Conservation (phyloP, 2,113 vertebrate species). For the Microtus montanus region DNA sequence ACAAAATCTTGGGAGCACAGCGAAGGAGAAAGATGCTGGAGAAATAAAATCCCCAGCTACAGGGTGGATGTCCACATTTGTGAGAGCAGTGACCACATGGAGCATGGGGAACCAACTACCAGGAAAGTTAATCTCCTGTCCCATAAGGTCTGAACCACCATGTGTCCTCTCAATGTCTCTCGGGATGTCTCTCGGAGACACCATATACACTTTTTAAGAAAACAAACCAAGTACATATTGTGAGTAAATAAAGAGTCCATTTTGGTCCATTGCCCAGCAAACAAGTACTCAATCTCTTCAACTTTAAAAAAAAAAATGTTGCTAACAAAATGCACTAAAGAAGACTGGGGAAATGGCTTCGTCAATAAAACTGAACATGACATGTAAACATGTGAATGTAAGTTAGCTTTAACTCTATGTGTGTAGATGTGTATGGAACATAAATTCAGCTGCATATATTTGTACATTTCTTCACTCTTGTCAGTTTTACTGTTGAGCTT, state of each 20-base stretch:
- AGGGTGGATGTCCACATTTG: neutral
- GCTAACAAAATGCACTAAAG: neutral
- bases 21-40: neutral
- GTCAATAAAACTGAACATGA: neutral
- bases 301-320: slow-evolving; percentile 22
- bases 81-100: neutral
- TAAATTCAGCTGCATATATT: too few species aligned
- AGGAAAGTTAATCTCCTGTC: neutral
- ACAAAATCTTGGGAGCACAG: neutral
- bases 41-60: neutral
- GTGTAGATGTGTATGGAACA: too few species aligned
- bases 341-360: neutral
- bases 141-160: rapidly evolving
- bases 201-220: neutral
- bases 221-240: slow-evolving; percentile 42
- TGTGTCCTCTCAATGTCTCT: neutral
- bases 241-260: slow-evolving; percentile 35
- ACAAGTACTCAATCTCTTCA: neutral
- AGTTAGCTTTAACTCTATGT: too few species aligned
- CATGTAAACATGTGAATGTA: neutral
- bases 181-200: neutral
- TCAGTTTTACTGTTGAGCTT: too few species aligned
- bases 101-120: neutral
- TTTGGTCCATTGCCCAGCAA: slow-evolving; percentile 38
- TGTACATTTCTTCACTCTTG: too few species aligned